Evolutionary conservation across 30 jellyfish, hydroid and myxozoan genomes (phyloP).

Genomic region (Phacellophora camtschatica): DNA sequence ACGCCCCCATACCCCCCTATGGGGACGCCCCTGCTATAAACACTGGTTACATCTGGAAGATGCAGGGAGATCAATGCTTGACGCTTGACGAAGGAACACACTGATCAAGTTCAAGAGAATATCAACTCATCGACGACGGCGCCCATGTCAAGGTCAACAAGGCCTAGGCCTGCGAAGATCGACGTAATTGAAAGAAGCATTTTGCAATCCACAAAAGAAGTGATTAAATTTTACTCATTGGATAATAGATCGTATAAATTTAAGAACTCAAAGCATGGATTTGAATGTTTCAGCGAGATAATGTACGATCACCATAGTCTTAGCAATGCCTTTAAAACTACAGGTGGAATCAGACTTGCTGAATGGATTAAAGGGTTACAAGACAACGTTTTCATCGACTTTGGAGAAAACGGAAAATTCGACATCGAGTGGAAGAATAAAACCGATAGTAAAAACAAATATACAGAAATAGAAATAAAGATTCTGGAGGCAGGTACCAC

Average conservation of each 20-base stretch:
- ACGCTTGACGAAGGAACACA: background rate
- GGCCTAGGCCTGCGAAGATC: background rate
- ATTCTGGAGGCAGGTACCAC: too few species aligned
- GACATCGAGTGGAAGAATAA: background rate
- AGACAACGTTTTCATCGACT: background rate
- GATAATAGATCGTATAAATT: background rate
- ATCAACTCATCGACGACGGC: background rate
- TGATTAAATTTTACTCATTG: background rate
- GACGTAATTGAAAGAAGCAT: background rate
- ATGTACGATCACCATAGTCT: background rate
- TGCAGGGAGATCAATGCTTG: background rate
- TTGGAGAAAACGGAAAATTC: background rate
- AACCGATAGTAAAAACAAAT: background rate
- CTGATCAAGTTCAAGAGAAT: background rate
- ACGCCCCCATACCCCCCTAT: too few species aligned
- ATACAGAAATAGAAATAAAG: too few species aligned
- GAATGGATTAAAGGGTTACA: slow-evolving; percentile 2
- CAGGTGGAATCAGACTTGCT: background rate
- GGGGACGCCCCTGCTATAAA: too few species aligned
- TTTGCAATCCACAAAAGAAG: background rate
- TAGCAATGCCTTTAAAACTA: background rate
- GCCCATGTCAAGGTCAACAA: background rate
- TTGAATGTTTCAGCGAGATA: background rate
- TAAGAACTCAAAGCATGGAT: background rate
- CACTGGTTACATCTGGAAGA: background rate